Percentiles rank a stretch among this genome's conserved stretches.
Conservation (phyloP, 2,113 vertebrate genomes). For the Nymphicus hollandicus region DNA sequence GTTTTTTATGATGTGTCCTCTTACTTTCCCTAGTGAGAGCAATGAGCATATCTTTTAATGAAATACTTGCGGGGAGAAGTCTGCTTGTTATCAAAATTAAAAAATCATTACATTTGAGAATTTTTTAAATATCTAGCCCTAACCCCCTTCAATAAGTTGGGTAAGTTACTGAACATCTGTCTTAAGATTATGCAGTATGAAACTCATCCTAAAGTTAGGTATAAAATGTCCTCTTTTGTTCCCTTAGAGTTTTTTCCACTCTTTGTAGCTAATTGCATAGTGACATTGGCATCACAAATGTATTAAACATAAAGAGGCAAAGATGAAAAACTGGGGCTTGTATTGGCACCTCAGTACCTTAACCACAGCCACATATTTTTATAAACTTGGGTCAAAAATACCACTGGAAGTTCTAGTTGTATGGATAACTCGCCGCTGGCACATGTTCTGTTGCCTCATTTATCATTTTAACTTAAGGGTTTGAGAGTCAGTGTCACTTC, state of each 20-base stretch:
- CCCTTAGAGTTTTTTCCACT: background rate
- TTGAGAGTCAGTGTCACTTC: background rate
- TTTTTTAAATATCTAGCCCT: background rate
- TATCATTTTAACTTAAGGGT: background rate
- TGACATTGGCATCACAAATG: background rate
- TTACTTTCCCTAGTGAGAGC: background rate
- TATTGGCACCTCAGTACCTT: background rate
- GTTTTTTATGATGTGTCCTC: fast-evolving
- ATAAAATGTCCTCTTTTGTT: background rate
- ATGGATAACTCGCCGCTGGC: background rate
- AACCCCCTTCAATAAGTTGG: background rate
- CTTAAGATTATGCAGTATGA: background rate
- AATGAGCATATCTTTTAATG: background rate
- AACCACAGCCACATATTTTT: background rate
- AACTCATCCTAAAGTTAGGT: background rate
- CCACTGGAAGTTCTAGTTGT: background rate
- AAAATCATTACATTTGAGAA: background rate
- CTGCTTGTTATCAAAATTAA: background rate
- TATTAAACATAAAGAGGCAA: background rate
- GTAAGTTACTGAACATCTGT: background rate
- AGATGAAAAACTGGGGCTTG: background rate
- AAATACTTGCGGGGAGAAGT: background rate
- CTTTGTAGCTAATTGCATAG: background rate
- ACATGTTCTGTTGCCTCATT: background rate
- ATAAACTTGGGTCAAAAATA: background rate